Conservation (phyloP, 2,888 invertebrate species). For the Diabrotica balteata region DNA sequence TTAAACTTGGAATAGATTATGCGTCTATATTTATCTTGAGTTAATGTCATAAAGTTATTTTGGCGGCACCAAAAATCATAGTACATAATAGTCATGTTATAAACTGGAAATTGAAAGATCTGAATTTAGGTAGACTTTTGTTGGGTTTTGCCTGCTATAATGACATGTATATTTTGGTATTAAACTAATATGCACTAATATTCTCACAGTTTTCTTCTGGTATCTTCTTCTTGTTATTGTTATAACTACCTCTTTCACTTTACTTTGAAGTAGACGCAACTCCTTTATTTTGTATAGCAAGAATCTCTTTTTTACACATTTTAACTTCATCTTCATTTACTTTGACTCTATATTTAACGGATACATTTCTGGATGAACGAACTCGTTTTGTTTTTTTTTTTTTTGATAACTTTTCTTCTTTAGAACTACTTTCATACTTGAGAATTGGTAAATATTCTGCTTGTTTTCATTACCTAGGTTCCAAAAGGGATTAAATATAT, state of each 20-base stretch:
- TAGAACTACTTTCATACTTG: no score
- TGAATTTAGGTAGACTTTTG: conserved; percentile 33
- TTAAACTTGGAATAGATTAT: no score
- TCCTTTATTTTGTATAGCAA: no score
- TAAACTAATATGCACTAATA: not conserved
- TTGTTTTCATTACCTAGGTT: no score
- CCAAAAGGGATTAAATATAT: no score
- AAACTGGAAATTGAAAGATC: conserved; percentile 35
- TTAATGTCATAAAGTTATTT: conserved; percentile 28
- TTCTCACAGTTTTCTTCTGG: not conserved
- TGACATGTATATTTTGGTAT: not conserved
- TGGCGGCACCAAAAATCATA: conserved; percentile 34
- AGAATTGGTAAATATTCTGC: no score
- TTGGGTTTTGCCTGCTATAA: not conserved
- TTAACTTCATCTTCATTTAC: no score
- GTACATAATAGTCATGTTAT: conserved; percentile 26
- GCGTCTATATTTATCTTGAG: conserved; percentile 32
- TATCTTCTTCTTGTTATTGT: not conserved
- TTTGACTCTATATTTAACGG: no score
- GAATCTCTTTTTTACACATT: no score
- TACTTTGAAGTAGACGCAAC: not conserved
- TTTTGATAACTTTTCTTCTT: no score
- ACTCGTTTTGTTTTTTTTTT: no score
- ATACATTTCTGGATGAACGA: no score
- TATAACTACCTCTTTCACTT: not conserved